phyloP scores from a whole-genome alignment of 2,888 invertebrate genomes.

The Spialia ferax region DNA sequence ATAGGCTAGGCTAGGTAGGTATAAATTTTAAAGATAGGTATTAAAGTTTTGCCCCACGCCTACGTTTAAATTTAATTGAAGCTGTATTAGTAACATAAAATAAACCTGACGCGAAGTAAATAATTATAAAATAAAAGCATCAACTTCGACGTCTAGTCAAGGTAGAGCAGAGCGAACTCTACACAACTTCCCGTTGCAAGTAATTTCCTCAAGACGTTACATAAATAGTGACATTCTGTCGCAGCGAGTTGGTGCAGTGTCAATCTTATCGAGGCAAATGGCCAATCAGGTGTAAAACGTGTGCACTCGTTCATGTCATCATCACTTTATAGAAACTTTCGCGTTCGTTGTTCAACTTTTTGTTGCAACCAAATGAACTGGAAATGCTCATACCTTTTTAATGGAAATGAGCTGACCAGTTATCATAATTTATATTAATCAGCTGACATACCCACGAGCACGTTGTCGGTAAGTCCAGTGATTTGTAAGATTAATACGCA shows the following conservation, averaged over 20 bases:
- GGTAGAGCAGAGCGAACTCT: not conserved
- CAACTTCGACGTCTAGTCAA: not conserved
- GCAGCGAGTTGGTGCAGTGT: conserved; percentile 46
- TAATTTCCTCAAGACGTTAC: conserved; percentile 45
- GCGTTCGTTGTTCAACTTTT: not conserved
- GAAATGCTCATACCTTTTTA: conserved; percentile 20
- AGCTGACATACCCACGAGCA: conserved; percentile 27
- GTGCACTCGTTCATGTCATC: conserved; percentile 47
- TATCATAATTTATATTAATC: conserved; percentile 38
- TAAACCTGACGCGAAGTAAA: no score
- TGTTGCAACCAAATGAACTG: not conserved
- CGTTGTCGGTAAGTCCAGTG: conserved; percentile 29
- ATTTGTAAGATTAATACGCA: conserved; percentile 34
- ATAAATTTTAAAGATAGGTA: no score
- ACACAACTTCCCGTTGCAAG: conserved; percentile 28
- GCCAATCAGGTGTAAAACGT: conserved; percentile 49
- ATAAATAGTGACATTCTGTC: conserved; percentile 46
- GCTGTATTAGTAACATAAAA: no score
- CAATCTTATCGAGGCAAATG: conserved; percentile 51
- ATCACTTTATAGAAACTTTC: conserved; percentile 14
- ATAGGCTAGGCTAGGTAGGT: no score
- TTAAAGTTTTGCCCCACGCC: no score
- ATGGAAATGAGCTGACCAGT: conserved; percentile 12
- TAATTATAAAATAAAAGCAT: not conserved
- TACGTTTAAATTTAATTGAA: no score